Evolutionary conservation across 2,113 vertebrate species (phyloP), one percentile per base, ranked within the genome.

Genomic region (Pseudolaguvia tuberculata): DNA sequence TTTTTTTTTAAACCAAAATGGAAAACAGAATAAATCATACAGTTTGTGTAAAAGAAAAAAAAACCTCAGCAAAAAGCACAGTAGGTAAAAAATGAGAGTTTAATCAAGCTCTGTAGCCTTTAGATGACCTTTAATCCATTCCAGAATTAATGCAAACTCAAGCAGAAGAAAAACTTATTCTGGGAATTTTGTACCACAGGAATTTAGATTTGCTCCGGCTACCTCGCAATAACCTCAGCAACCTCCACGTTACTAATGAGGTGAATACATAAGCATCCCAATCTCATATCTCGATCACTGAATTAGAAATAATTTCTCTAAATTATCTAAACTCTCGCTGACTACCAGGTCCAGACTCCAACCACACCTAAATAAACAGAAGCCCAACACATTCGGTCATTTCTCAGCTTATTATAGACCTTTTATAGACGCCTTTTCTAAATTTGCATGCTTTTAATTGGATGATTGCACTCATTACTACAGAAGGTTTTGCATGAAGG

Each of bases 91-190:
- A 14, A 18, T 67, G 55, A 21, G 74, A 84, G 81, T 72, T 72
- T 77, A 77, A 81, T 85, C 79, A 73, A 31, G 12, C 50, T n/a
- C 18, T 51, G 65, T 51, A 76, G 78, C 75, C 73, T 47, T 70
- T 84, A 76, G 84, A 85, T 84, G 86, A 81, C 70, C 78, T 73
- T 52, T 75, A 74, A 84, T 84, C 79, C 79, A 81, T 73, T 35
- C 74, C 79, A 80, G 81, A 83, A 52, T 47, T 70, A 31, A 62
- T 35, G 70, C 42, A 59, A 65, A 42, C 31, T 70, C 45, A 7
- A 59, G 70, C 76, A 78, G 83, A 85, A 85, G 80, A 83, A 83
- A 85, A 72, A 70, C 79, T 80, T 70, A 67, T 78, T 81, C 79
- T 85, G 78, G 69, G 83, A 84, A 77, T 77, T 77, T 79, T 79